Evolutionary conservation across 1,140 invertebrate species (phyloP).

Genomic region (Yoshiicerus persimilis): DNA sequence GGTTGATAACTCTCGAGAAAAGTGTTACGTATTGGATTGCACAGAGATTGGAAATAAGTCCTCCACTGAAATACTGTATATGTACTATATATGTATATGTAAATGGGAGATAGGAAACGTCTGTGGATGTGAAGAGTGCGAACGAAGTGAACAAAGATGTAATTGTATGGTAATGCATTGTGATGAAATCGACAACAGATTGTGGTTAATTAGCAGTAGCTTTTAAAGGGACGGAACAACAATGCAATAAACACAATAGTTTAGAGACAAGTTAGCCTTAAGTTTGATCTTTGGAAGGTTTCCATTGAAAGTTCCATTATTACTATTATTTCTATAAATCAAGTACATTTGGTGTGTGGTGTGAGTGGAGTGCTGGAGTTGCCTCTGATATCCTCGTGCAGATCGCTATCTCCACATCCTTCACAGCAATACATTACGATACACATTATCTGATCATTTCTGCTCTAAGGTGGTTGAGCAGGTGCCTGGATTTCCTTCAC

Average conservation of each 20-base stretch:
- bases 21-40: background rate
- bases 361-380: background rate
- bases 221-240: background rate
- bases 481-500: background rate
- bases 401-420: background rate
- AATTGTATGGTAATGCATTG: background rate
- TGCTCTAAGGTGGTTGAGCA: background rate
- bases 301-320: background rate
- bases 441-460: background rate
- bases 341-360: background rate
- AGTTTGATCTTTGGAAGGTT: background rate
- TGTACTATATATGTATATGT: background rate
- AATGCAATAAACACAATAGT: background rate
- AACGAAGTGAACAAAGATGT: background rate
- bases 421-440: background rate
- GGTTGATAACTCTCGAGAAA: background rate
- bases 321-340: background rate
- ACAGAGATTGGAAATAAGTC: background rate
- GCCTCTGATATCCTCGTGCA: background rate
- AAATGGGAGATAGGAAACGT: background rate
- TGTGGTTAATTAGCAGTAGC: background rate
- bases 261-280: background rate
- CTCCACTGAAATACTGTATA: no score
- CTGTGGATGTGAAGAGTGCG: background rate
- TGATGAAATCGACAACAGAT: background rate